Evolutionary conservation across 2,888 invertebrate genomes (phyloP), one percentile per base, ranked within the genome.

Genomic region (Troides helena): DNA sequence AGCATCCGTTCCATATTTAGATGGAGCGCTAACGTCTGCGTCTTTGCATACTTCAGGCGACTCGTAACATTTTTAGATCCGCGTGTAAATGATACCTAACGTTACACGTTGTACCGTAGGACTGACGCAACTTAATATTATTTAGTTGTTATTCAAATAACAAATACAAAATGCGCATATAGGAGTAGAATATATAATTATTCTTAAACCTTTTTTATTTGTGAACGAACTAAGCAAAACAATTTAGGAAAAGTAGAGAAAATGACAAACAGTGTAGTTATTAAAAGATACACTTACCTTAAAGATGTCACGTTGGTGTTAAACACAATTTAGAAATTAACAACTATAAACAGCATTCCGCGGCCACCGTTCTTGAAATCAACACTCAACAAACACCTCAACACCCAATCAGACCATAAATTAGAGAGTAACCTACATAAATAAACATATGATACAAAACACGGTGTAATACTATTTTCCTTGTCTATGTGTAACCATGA

Each of bases 321-420:
- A 82, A 76, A 80, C 87, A 89, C 88, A 85, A 84, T 82, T 85
- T 85, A 86, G 77, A 83, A 87, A 86, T 85, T 83, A 86, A 85
- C 81, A 89, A 89, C 84, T 88, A 82, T 84, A 88, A 89, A 90
- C 88, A 88, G 89, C 91, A 92, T 91, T 90, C 87, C 91, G 86
- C 86, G 81, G 87, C 83, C 86, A 85, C 85, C 81, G 85, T 84
- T 71, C 66, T 71, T 83, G 84, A 81, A 85, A 83, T 85, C 85
- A 87, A 87, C 83, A 86, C 82, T 84, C 82, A 86, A 87, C 86
- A 88, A 88, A 89, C 89, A 88, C 86, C 84, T 85, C 84, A 84
- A 89, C 87, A 90, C 86, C 87, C 88, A 90, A 89, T 85, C 86
- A 88, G 84, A 85, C 85, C 90, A 91, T 87, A 89, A 86, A 87